phyloP scores from a whole-genome alignment of 2,888 invertebrate species.

The Cordilura impudica region DNA sequence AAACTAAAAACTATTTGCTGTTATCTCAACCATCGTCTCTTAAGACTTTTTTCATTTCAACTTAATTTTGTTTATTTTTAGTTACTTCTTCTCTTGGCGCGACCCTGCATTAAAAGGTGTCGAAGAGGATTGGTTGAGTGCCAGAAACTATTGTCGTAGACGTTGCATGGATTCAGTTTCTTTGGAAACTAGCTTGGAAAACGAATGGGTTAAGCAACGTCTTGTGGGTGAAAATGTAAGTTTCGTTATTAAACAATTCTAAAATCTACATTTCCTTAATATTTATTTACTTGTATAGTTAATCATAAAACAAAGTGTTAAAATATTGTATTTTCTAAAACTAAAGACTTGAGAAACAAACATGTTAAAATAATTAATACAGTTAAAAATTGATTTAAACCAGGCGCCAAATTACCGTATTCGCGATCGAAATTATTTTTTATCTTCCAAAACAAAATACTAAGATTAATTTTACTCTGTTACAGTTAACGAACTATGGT shows the following conservation, averaged over 20 bases:
- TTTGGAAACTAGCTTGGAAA: slow-evolving; percentile 90
- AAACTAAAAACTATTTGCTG: too few species aligned
- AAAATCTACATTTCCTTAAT: too few species aligned
- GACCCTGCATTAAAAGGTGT: slow-evolving; percentile 86
- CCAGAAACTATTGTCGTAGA: slow-evolving; percentile 90
- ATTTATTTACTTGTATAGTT: too few species aligned
- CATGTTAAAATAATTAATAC: background rate
- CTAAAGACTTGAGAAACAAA: slow-evolving; percentile 30
- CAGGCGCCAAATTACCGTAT: too few species aligned
- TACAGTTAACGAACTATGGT: too few species aligned
- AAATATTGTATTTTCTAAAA: too few species aligned
- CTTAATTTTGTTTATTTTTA: slow-evolving; percentile 82
- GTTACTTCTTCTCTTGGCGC: slow-evolving; percentile 93
- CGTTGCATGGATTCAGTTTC: slow-evolving; percentile 94
- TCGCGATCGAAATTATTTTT: too few species aligned
- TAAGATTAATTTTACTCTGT: too few species aligned
- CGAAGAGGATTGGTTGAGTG: slow-evolving; percentile 91
- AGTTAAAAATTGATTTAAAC: slow-evolving; percentile 40
- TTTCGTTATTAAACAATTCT: slow-evolving; percentile 27
- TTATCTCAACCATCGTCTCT: background rate
- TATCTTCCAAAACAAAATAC: too few species aligned
- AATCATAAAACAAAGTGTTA: too few species aligned
- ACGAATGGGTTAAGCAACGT: slow-evolving; percentile 90
- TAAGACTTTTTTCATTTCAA: background rate
- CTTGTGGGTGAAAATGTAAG: slow-evolving; percentile 87